A percentile compares a stretch with the other conserved stretches of the same genome.
phyloP scores from a whole-genome alignment of 2,113 vertebrate species.

The Indri indri region DNA sequence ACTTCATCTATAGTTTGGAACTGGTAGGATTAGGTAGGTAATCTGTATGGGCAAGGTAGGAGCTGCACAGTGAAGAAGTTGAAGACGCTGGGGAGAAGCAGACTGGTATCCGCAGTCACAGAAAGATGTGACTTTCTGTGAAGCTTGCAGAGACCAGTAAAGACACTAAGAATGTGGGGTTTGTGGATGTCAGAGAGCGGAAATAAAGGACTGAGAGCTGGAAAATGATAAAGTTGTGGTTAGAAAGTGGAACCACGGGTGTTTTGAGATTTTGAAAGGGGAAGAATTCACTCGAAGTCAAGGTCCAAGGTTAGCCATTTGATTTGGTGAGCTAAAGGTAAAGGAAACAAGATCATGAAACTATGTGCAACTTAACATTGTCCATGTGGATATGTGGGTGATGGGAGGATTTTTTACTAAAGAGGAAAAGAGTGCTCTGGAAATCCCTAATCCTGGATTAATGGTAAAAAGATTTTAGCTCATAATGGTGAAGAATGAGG shows the following conservation, averaged over 20 bases:
- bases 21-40: neutral
- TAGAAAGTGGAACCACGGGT: neutral
- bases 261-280: neutral
- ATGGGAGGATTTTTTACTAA: neutral
- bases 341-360: neutral
- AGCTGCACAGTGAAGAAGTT: rapidly evolving
- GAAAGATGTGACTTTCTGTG: neutral
- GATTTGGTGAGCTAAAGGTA: neutral
- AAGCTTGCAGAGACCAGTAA: neutral
- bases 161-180: neutral
- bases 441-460: neutral
- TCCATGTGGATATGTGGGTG: neutral
- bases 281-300: neutral
- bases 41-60: too few relatives aligned
- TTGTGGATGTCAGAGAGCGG: neutral
- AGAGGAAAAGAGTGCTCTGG: neutral
- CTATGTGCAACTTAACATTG: neutral
- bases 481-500: neutral
- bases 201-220: neutral
- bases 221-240: neutral
- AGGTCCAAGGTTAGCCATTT: too few relatives aligned
- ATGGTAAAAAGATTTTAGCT: too few relatives aligned
- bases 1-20: neutral
- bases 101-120: too few relatives aligned
- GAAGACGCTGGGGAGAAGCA: neutral